These are phyloP conservation scores for Sorex araneus DNA, from an alignment of 2,113 vertebrate species.

Conservation along the genomic window DNA sequence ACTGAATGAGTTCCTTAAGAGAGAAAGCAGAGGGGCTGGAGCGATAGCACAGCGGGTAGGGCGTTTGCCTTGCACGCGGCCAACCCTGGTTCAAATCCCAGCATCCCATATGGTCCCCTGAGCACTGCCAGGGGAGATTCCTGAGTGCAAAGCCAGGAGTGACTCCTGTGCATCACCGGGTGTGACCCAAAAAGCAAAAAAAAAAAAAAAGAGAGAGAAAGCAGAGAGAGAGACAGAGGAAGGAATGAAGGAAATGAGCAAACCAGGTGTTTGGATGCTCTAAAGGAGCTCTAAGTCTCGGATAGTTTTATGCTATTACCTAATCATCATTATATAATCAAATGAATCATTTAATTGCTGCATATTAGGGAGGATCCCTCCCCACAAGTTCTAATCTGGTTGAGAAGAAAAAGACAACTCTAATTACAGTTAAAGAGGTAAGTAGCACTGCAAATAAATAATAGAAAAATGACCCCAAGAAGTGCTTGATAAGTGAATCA, in stretches of 20 bases:
- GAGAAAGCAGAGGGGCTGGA: too few relatives aligned
- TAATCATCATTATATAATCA: constrained; percentile 24
- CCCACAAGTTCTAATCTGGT: background rate
- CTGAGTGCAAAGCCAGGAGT: too few relatives aligned
- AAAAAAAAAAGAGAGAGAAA: too few relatives aligned
- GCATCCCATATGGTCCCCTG: too few relatives aligned
- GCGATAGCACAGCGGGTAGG: too few relatives aligned
- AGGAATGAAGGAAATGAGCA: background rate
- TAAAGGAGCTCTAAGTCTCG: constrained; percentile 15
- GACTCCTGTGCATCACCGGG: too few relatives aligned
- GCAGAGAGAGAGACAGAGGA: background rate
- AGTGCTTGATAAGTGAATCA: constrained; percentile 26
- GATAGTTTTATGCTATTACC: background rate
- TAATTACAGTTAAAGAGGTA: background rate
- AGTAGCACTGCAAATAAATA: constrained; percentile 40
- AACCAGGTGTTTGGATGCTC: background rate
- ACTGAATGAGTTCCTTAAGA: too few relatives aligned
- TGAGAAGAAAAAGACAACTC: constrained; percentile 35
- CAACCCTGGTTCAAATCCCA: too few relatives aligned
- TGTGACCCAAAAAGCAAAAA: too few relatives aligned
- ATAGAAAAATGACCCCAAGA: constrained; percentile 34
- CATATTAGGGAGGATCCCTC: background rate
- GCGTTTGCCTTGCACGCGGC: too few relatives aligned
- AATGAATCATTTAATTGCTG: constrained; percentile 16
- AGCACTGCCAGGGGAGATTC: too few relatives aligned